phyloP scores from a whole-genome alignment of 2,113 vertebrate genomes.

The Pycnonotus jocosus region DNA sequence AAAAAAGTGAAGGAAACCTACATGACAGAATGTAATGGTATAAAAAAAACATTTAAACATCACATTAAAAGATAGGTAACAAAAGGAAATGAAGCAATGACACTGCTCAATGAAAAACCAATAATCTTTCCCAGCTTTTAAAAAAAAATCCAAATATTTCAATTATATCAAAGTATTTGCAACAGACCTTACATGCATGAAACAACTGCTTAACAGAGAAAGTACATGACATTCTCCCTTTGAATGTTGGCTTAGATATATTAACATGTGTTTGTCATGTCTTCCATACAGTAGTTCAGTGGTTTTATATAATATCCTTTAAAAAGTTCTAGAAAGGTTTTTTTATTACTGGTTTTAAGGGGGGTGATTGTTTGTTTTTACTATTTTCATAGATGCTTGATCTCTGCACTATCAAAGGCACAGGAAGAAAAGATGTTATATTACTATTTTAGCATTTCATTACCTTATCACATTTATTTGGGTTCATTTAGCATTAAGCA shows the following conservation, averaged over 20 bases:
- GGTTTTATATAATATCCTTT: background rate
- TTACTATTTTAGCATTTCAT: background rate
- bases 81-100: background rate
- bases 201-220: background rate
- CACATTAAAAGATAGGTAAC: background rate
- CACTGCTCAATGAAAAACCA: background rate
- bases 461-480: background rate
- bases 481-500: background rate
- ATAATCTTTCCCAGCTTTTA: background rate
- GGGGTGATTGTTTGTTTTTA: accelerated
- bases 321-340: background rate
- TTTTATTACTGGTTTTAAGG: background rate
- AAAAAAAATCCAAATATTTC: background rate
- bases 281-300: background rate
- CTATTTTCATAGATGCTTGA: background rate
- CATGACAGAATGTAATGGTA: background rate
- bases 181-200: background rate
- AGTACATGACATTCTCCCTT: background rate
- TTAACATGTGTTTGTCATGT: accelerated
- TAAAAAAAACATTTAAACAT: background rate
- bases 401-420: background rate
- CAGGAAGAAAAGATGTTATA: background rate
- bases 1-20: background rate
- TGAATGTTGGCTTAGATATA: background rate
- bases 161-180: background rate